Evolutionary conservation across 2,888 invertebrate species (phyloP), one percentile per base, ranked within the genome.

Genomic region (Polyommatus iphigenia): DNA sequence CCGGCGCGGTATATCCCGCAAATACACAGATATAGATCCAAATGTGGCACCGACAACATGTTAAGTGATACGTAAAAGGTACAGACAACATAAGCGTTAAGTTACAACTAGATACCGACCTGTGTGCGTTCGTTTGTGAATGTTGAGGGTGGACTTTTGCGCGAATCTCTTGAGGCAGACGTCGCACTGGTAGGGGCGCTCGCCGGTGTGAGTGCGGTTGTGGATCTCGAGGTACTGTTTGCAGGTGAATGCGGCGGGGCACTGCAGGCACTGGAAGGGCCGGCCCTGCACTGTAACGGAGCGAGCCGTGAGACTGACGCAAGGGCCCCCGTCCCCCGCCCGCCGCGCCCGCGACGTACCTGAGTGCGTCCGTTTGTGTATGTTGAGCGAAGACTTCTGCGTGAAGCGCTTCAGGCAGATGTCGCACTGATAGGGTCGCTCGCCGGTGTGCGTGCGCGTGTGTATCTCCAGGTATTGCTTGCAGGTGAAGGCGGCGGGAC

Each of bases 321-420:
- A 80, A 79, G 83, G 82, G 82, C 84, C 82, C 78, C 76, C 82
- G 62, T 78, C 81, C 78, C 82, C 80, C 84, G 80, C 79, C 78
- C 80, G 78, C 78, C 83, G 86, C 88, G 87, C 87, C 54, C 82
- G 81, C 82, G 81, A 90, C 92, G 84, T 93, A 95, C 95, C 94
- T 86, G 97, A 96, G 89, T 97, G 97, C 83, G 96, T 96, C 87
- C 97, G 95, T 89, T 96, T 97, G 94, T 97, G 97, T 83, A 97
- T 97, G 93, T 97, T 97, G 85, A 97, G 95, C 90, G 97, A 97
- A 87, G 97, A 97, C 90, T 97, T 97, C 94, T 97, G 97, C 81
- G 97, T 97, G 94, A 97, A 97, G 87, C 96, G 95, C 93, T 97
- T 97, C 87, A 96, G 95, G 91, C 97, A 97, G 87, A 96, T 94